These are phyloP conservation scores for Muscicapa adusta DNA, from an alignment of 2,113 vertebrate genomes.

Conservation along the genomic window DNA sequence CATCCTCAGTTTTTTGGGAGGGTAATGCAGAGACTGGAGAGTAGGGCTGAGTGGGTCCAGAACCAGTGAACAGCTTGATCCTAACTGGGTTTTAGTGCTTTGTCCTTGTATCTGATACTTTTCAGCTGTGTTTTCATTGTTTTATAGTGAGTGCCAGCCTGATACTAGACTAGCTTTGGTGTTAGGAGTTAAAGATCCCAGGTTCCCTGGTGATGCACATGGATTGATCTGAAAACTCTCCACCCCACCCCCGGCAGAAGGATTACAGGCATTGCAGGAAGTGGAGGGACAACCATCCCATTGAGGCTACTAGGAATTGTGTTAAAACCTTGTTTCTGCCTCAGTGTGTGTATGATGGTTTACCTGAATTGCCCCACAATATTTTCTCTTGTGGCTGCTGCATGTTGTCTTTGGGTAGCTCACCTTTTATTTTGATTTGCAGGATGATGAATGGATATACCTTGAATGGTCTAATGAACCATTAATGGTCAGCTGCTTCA, in stretches of 20 bases:
- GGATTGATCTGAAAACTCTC: background rate
- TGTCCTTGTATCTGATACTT: background rate
- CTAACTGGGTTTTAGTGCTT: background rate
- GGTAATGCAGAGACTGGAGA: background rate
- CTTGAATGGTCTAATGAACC: background rate
- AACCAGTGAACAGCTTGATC: background rate
- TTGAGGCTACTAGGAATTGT: background rate
- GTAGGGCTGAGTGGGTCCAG: background rate
- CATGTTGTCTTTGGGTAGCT: background rate
- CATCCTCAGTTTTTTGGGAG: background rate
- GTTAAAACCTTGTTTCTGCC: background rate
- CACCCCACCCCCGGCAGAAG: background rate
- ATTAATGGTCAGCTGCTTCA: background rate
- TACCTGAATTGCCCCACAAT: background rate
- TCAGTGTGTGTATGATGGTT: fast-evolving
- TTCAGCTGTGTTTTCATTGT: background rate
- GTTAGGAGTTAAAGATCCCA: background rate
- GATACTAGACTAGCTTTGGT: background rate
- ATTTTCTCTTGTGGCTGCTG: background rate
- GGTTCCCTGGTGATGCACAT: background rate
- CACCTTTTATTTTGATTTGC: background rate
- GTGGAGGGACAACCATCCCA: background rate
- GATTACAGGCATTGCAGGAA: background rate
- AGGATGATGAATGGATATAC: background rate
- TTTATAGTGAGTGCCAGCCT: background rate